Percentiles rank a stretch among this genome's conserved stretches.
phyloP scores from a whole-genome alignment of 2,113 vertebrate genomes.

The Dicerorhinus sumatrensis region DNA sequence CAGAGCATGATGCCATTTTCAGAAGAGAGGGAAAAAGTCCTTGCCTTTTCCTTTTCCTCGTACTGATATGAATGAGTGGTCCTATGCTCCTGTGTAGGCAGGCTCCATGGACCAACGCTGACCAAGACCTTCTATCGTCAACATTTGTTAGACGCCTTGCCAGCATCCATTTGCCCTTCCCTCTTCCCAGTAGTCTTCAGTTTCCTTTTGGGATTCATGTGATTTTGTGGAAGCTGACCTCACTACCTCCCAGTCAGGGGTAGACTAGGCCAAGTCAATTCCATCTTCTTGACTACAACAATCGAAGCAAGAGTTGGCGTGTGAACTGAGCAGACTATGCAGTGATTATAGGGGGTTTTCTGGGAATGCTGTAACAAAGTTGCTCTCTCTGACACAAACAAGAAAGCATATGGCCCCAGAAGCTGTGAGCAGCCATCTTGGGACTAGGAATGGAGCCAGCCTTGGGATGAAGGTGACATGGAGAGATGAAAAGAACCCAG shows the following conservation, averaged over 20 bases:
- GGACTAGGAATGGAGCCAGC: neutral
- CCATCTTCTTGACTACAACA: neutral
- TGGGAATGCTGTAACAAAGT: slow-evolving; percentile 4
- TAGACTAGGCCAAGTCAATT: neutral
- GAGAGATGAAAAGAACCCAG: neutral
- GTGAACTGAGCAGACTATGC: neutral
- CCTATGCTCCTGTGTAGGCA: neutral
- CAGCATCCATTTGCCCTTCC: neutral
- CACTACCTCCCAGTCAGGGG: neutral
- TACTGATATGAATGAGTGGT: neutral
- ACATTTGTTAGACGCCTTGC: neutral
- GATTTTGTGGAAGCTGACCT: neutral
- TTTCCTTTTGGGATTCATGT: neutral
- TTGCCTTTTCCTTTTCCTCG: neutral
- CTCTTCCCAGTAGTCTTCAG: neutral
- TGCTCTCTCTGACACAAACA: neutral
- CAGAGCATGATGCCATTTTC: neutral
- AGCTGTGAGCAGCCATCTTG: neutral
- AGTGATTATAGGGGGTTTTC: neutral
- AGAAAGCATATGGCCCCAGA: neutral
- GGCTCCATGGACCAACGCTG: neutral
- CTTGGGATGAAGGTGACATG: neutral
- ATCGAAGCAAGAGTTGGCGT: neutral
- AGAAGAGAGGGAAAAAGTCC: neutral
- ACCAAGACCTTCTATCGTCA: neutral